These are phyloP conservation scores for Tinea pellionella DNA, from an alignment of 2,888 invertebrate genomes.

Conservation along the genomic window DNA sequence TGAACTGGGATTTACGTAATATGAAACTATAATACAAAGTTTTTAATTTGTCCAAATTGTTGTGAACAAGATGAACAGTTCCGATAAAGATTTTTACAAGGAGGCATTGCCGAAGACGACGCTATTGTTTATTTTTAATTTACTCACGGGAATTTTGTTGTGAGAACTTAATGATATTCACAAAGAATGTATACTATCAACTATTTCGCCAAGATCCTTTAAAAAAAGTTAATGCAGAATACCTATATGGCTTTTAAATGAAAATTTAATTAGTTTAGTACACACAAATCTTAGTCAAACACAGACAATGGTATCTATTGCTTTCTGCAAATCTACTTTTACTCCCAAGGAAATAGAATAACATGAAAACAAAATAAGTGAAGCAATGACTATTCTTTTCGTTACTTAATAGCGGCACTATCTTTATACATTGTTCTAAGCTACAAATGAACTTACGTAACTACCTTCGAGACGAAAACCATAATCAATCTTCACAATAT, in stretches of 20 bases:
- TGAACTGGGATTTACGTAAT: slow-evolving; percentile 27
- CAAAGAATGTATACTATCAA: slow-evolving; percentile 41
- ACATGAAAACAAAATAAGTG: slow-evolving; percentile 48
- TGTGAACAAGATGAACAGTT: not conserved
- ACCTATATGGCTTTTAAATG: not conserved
- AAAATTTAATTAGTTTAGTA: not conserved
- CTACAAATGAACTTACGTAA: slow-evolving; percentile 47
- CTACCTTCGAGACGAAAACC: slow-evolving; percentile 35
- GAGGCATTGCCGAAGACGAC: slow-evolving; percentile 28
- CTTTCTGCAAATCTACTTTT: slow-evolving; percentile 31
- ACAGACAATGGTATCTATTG: slow-evolving; percentile 39
- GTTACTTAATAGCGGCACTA: slow-evolving; percentile 45
- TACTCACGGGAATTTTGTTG: slow-evolving; percentile 50
- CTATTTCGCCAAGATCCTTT: slow-evolving; percentile 20
- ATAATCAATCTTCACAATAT: not conserved
- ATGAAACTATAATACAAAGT: not conserved
- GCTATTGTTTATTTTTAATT: slow-evolving; percentile 47
- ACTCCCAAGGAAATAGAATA: slow-evolving; percentile 39
- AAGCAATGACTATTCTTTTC: slow-evolving; percentile 59
- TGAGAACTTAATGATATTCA: slow-evolving; percentile 42
- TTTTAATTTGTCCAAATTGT: not conserved
- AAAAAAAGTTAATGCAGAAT: not conserved
- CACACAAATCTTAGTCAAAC: not conserved
- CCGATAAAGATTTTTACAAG: slow-evolving; percentile 15
- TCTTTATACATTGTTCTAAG: slow-evolving; percentile 55